phyloP scores from a whole-genome alignment of 2,113 vertebrate species.

The Coptodon bakossiorum region DNA sequence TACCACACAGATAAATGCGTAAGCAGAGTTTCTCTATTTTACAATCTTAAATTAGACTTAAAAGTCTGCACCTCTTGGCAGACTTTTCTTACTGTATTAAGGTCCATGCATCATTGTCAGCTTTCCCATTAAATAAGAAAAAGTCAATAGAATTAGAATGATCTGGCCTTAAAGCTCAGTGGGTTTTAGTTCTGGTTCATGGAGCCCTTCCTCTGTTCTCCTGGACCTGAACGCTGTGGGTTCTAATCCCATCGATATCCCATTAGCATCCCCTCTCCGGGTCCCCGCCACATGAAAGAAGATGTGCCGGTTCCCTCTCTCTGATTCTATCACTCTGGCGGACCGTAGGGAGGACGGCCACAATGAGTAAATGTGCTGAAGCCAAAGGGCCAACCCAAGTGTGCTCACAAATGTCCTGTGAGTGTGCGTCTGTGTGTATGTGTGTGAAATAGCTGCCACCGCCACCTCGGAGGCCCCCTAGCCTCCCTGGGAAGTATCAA shows the following conservation, averaged over 20 bases:
- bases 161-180: conserved; percentile 42
- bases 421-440: conserved; percentile 3
- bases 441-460: conserved; percentile 49
- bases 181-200: conserved; percentile 60
- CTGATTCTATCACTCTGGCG: conserved; percentile 62
- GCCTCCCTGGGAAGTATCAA: conserved; percentile 77
- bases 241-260: conserved; percentile 76
- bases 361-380: conserved; percentile 65
- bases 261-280: conserved; percentile 72
- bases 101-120: conserved; percentile 19
- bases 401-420: conserved; percentile 49
- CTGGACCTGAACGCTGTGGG: conserved; percentile 55
- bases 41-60: neutral
- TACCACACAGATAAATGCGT: neutral
- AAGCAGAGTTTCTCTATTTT: neutral
- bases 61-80: neutral
- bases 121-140: conserved; percentile 12
- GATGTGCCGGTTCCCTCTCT: conserved; percentile 63
- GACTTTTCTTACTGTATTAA: conserved; percentile 16
- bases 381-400: conserved; percentile 70
- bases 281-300: conserved; percentile 70
- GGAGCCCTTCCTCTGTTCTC: conserved; percentile 43
- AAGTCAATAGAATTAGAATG: conserved; percentile 45
- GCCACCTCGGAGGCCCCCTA: conserved; percentile 60
- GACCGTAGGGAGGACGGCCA: conserved; percentile 44